phyloP scores from a whole-genome alignment of 2,113 vertebrate genomes.

The Megaceryle torquata region DNA sequence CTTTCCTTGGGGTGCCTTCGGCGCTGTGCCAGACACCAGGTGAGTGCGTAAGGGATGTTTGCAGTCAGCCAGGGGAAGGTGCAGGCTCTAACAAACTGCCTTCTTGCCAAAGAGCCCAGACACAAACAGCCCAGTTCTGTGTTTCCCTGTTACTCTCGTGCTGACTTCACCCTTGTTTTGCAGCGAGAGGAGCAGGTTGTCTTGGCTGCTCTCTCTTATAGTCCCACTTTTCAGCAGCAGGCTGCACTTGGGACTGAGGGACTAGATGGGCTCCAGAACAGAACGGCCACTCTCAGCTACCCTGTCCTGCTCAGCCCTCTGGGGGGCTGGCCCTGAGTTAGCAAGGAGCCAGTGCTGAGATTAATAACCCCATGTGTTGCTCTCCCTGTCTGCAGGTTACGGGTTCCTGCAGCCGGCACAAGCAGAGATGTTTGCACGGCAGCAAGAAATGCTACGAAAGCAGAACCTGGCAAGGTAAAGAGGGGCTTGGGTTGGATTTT shows the following conservation, averaged over 20 bases:
- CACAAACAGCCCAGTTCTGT: background rate
- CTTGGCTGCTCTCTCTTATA: background rate
- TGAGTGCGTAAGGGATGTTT: conserved; percentile 28
- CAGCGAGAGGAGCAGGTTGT: background rate
- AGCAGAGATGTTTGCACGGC: conserved; percentile 91
- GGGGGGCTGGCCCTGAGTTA: background rate
- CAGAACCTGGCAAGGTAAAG: conserved; percentile 91
- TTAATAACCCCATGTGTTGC: background rate
- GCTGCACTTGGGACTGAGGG: accelerated
- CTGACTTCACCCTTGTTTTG: accelerated
- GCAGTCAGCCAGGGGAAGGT: background rate
- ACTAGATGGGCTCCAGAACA: background rate
- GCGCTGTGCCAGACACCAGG: conserved; percentile 94
- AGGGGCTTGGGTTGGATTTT: background rate
- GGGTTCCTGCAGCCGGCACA: conserved; percentile 91
- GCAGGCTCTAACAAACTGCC: background rate
- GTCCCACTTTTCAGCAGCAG: background rate
- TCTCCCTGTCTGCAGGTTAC: conserved; percentile 77
- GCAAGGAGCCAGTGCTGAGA: background rate
- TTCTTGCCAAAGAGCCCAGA: background rate
- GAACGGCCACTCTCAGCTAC: background rate
- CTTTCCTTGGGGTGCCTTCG: conserved; percentile 91
- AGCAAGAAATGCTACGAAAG: conserved; percentile 95
- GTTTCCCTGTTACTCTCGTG: accelerated
- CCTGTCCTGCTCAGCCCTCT: background rate